Base-by-base conservation (phyloP, 2,797 vertebrate genomes). In the Phrynocephalus forsythii region DNA sequence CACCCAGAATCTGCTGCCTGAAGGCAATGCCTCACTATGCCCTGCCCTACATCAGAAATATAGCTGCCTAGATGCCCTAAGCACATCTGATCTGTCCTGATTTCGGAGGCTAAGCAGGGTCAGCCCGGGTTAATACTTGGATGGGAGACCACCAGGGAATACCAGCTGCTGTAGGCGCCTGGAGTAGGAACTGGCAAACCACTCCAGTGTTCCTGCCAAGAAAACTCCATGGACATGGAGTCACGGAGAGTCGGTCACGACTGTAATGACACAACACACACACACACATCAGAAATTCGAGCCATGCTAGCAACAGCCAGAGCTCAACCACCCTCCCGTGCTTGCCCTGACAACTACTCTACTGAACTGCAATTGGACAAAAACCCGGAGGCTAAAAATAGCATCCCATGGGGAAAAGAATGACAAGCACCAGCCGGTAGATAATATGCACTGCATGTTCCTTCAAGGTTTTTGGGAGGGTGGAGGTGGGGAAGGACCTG, bases 321-420 rank as follows among this genome's bases (percentile, higher is more conserved):
- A 69, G 87, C 89, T 90, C 68, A 94, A 90, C 86, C 91, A 82
- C 92, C 89, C 91, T 88, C 87, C 93, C 18, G 13, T 88, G 80
- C 93, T 92, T 92, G 90, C 94, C 91, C 94, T 96, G 92, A 95
- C 95, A 95, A 91, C 93, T 93, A 91, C 83, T 88, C 92, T 94
- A 91, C 90, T 94, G 93, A 95, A 93, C 92, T 87, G 90, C 91
- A 94, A 89, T 90, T 92, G 91, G 90, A 92, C 81, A 88, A 93
- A 93, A 94, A 91, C 63, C 87, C 66, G 71, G 24, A 4, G 52
- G 88, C 94, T 94, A 95, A 96, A 96, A 95, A 95, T 95, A 95
- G 92, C 91, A 86, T 90, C 26, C 66, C 1, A 5, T 87, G 89
- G 93, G 60, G 93, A 85, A 92, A 92, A 94, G 90, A 84, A 93